Evolutionary conservation across 1,140 invertebrate species (phyloP), one percentile per base, ranked within the genome.

Genomic region (Cotesia chilonis): DNA sequence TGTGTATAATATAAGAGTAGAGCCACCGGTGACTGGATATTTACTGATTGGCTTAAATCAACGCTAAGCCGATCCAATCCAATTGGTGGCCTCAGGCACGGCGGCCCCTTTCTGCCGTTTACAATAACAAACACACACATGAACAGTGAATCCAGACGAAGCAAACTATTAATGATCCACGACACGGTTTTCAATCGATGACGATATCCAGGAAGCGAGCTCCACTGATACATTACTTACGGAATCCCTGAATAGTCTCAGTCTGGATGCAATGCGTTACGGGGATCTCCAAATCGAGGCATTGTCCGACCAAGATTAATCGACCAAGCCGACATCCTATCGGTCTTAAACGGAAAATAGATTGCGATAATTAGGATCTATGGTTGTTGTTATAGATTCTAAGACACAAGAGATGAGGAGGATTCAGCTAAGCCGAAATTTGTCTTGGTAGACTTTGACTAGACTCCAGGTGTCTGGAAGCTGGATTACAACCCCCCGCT

Each of bases 41-140:
- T 87, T 87, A 77, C 80, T 80, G 82, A 87, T 86, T 86, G 86
- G 86, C 85, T 87, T 87, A 86, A 87, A 87, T 87, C 85, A 86
- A 78, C 83, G 84, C 78, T 87, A 87, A 87, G 85, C 86, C 82
- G 86, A 87, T 84, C 80, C 81, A 84, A 84, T 86, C 81, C 76
- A 77, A 76, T 76, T 71, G 81, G 76, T 80, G 77, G 78, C 81
- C 71, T 68, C 75, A 80, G 80, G 77, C 75, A 71, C 38, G 68
- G 63, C 70, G 65, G 72, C 72, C 75, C 84, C 83, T 85, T 82
- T 83, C 71, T 75, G 78, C 76, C 77, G 80, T 77, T 78, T 80
- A 77, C 72, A 63, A 47, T 54, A 47, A 60, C 47, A 52, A 71
- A 60, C 28, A 70, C 71, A 77, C 71, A 77, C 41, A 55, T 7